A percentile compares a stretch with the other conserved stretches of the same genome.
phyloP scores from a whole-genome alignment of 2,797 vertebrate genomes.

The Anguilla megastoma region DNA sequence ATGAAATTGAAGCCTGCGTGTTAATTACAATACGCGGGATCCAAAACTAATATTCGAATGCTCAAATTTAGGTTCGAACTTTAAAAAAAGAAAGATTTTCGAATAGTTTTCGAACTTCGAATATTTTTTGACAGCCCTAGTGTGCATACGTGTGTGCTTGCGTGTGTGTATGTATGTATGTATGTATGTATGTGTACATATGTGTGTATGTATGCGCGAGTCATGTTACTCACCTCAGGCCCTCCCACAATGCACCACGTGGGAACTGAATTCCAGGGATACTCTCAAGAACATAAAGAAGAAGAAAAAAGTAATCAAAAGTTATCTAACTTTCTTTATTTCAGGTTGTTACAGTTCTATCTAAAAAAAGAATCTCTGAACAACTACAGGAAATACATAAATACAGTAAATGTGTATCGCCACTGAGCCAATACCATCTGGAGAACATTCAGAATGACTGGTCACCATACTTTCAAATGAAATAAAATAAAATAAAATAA shows the following conservation, averaged over 20 bases:
- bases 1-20: too few species aligned
- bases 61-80: too few species aligned
- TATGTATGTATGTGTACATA: neutral
- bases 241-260: neutral
- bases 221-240: neutral
- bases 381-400: conserved; percentile 13
- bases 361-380: conserved; percentile 4
- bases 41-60: too few species aligned
- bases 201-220: neutral
- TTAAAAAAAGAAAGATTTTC: too few species aligned
- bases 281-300: neutral
- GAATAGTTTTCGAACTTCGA: too few species aligned
- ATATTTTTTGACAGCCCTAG: neutral
- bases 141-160: neutral
- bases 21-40: too few species aligned
- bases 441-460: neutral
- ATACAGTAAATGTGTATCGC: conserved; percentile 15
- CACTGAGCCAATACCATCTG: conserved; percentile 8
- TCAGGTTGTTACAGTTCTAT: neutral
- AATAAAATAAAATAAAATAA: neutral
- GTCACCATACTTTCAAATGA: conserved; percentile 2
- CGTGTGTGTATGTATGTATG: neutral
- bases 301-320: neutral
- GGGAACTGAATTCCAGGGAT: neutral
- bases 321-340: conserved; percentile 11